Base-by-base conservation (phyloP, 2,888 invertebrate species). In the Physocephala rufipes region DNA sequence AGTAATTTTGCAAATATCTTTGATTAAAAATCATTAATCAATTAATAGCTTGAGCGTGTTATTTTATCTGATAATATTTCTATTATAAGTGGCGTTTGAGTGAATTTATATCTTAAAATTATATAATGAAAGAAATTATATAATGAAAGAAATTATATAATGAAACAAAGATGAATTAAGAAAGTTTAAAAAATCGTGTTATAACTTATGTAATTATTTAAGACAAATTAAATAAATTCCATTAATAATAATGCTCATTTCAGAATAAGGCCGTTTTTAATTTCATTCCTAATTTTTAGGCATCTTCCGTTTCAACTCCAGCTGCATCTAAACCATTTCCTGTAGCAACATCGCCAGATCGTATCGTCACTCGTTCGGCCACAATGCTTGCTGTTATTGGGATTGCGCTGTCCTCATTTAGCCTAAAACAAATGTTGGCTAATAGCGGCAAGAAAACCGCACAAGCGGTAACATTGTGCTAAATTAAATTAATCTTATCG, bases 401-500 rank as follows among this genome's bases (percentile, higher is more conserved):
- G 63, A 87, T 90, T 26, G 89, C 89, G 24, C 82, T 90, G 1
- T 90, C 90, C 73, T 89, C 90, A 58, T 90, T 89, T 85, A 90
- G 90, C 85, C 87, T 90, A 67, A 90, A 90, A 79, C 90, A 90
- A 79, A 88, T 90, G 88, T 84, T 89, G 78, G 82, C 88, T 74
- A 86, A 77, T 69, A 83, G 80, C 74, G 78, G 76, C 58, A 78
- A 76, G 74, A 78, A 76, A 75, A 75, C 77, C 36, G 70, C 77
- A 1, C 28, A 75, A 19, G 67, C 64, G 51, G 73, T 76, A 21
- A 73, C 76, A 7, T 71, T 83, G 74, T 81, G 80, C 72, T 83
- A 82, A 77, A 78, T 83, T 83, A 83, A 78, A 70, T 71, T 58
- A 58, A n/a, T 45, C n/a, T n/a, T n/a, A n/a, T n/a, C n/a, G n/a